phyloP scores from a whole-genome alignment of 1,140 invertebrate species.

The Heliconius congener region DNA sequence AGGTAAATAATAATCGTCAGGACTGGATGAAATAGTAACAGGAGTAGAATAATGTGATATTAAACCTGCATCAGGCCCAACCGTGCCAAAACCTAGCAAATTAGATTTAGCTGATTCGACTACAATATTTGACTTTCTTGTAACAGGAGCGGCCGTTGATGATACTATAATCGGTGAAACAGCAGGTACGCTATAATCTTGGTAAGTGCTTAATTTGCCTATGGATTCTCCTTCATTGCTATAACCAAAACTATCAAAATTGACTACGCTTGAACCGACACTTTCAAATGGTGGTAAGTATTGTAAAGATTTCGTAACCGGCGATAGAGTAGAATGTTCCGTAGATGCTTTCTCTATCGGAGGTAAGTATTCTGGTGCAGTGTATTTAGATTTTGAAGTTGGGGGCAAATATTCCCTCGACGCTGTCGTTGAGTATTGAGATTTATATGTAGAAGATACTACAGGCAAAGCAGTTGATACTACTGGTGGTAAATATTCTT shows the following conservation, averaged over 20 bases:
- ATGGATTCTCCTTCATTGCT: conserved; percentile 41
- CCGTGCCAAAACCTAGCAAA: conserved; percentile 75
- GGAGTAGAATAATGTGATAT: conserved; percentile 62
- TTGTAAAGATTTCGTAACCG: conserved; percentile 30
- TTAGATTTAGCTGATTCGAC: conserved; percentile 72
- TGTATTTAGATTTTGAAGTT: conserved; percentile 52
- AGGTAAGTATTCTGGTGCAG: conserved; percentile 68
- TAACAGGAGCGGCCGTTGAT: conserved; percentile 47
- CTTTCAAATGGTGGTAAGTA: conserved; percentile 41
- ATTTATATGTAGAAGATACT: conserved; percentile 60
- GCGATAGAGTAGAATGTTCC: conserved; percentile 30
- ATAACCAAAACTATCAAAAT: conserved; percentile 59
- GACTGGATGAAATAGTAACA: conserved; percentile 48
- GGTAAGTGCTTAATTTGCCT: conserved; percentile 47
- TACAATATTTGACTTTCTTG: conserved; percentile 69
- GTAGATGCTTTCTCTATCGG: conserved; percentile 47
- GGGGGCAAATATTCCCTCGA: conserved; percentile 62
- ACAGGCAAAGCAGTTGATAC: conserved; percentile 54
- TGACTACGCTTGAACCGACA: conserved; percentile 42
- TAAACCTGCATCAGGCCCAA: conserved; percentile 75
- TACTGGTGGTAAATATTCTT: conserved; percentile 70
- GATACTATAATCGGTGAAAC: conserved; percentile 35
- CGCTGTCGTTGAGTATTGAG: conserved; percentile 51
- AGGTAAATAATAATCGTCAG: conserved; percentile 43
- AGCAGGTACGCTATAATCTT: conserved; percentile 47